Conservation (phyloP, 1,140 invertebrate species). For the Apolygus lucorum region DNA sequence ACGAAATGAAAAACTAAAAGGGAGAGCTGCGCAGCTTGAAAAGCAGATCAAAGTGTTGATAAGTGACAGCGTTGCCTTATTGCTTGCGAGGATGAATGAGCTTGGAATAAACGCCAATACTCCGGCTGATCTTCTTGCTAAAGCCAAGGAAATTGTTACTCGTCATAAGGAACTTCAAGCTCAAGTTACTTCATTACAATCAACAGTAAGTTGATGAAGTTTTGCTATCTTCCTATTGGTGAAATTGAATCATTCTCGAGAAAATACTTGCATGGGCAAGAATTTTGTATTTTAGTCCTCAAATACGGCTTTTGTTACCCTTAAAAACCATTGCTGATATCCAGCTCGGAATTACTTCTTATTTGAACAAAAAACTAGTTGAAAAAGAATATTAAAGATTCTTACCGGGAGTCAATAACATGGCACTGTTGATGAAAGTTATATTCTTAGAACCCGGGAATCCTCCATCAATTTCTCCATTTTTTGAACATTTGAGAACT, state of each 20-base stretch:
- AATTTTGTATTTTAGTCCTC: no score
- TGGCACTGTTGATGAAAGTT: no score
- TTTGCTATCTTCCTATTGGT: neutral
- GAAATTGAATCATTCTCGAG: neutral
- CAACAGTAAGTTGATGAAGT: constrained; percentile 51
- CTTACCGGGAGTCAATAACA: no score
- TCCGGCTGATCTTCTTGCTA: constrained; percentile 73
- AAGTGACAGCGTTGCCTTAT: constrained; percentile 78
- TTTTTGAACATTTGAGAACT: no score
- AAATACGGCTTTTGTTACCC: no score
- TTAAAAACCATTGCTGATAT: no score
- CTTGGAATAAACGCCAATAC: constrained; percentile 75
- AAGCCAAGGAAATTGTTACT: constrained; percentile 86
- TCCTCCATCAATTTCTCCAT: no score
- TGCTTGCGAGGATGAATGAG: constrained; percentile 84
- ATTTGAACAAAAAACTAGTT: no score
- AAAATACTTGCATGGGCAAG: neutral
- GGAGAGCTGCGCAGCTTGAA: constrained; percentile 71
- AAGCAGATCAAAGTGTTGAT: constrained; percentile 85
- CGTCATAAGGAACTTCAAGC: constrained; percentile 83
- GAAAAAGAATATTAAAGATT: no score
- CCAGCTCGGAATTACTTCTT: no score
- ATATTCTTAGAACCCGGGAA: no score
- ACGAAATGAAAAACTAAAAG: constrained; percentile 66
- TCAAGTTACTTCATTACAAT: constrained; percentile 70